Evolutionary conservation across 2,888 invertebrate genomes (phyloP).

Genomic region (Latheticus oryzae): DNA sequence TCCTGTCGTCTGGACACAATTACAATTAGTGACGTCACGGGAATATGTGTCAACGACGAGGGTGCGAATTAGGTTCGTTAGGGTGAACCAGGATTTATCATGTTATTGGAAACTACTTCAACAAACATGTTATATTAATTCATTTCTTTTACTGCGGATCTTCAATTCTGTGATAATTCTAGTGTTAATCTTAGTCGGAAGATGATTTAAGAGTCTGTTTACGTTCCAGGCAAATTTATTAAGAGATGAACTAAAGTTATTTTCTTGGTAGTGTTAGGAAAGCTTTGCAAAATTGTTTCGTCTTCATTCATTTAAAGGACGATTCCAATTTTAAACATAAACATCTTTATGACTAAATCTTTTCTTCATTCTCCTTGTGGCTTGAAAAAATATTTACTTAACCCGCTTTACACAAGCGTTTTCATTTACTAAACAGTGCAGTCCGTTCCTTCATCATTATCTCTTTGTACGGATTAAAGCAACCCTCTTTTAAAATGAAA

Average conservation of each 20-base stretch:
- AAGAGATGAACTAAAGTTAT: neutral
- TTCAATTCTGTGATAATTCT: conserved; percentile 8
- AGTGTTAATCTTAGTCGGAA: conserved; percentile 8
- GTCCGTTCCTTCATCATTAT: too few relatives aligned
- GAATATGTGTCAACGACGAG: conserved; percentile 57
- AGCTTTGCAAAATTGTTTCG: neutral
- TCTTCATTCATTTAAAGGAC: neutral
- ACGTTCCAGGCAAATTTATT: conserved; percentile 23
- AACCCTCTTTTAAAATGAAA: too few relatives aligned
- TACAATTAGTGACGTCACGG: conserved; percentile 55
- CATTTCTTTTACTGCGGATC: conserved; percentile 11
- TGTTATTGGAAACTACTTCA: conserved; percentile 50
- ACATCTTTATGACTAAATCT: neutral
- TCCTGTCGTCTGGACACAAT: conserved; percentile 45
- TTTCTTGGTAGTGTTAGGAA: neutral
- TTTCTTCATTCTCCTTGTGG: neutral
- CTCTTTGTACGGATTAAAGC: too few relatives aligned
- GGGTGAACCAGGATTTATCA: conserved; percentile 51
- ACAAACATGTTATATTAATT: too few relatives aligned
- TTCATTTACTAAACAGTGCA: conserved; percentile 1
- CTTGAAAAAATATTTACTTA: conserved; percentile 8
- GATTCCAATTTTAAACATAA: conserved; percentile 8
- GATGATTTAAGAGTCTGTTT: conserved; percentile 34
- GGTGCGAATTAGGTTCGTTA: conserved; percentile 58
- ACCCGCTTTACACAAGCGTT: neutral